These are phyloP conservation scores for Campoplex capitator DNA, from an alignment of 2,888 invertebrate genomes.

Conservation along the genomic window DNA sequence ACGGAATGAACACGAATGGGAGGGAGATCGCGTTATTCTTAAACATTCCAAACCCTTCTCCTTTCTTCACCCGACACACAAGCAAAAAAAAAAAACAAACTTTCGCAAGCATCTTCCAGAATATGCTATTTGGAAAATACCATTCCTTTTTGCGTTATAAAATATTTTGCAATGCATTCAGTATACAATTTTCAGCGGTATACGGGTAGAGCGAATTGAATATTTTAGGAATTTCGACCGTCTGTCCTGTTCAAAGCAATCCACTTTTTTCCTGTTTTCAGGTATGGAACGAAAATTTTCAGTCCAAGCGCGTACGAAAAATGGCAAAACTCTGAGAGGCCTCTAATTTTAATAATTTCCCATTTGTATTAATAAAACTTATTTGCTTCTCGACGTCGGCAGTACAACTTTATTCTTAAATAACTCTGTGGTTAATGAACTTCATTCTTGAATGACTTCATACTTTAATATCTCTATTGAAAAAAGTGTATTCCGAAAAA, in stretches of 20 bases:
- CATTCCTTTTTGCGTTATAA: background rate
- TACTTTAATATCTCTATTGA: no score
- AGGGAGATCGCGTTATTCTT: background rate
- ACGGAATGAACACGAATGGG: background rate
- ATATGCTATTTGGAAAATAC: background rate
- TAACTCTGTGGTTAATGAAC: no score
- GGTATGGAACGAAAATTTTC: background rate
- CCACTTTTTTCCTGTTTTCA: background rate
- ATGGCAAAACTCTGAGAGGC: background rate
- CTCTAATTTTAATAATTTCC: background rate
- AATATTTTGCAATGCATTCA: conserved; percentile 3
- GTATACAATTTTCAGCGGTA: background rate
- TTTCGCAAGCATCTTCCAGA: background rate
- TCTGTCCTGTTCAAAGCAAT: background rate
- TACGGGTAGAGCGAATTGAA: background rate
- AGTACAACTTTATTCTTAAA: no score
- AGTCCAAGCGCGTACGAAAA: background rate
- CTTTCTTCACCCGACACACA: background rate
- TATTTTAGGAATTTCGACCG: conserved; percentile 17
- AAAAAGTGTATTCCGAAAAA: no score
- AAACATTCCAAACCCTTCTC: background rate
- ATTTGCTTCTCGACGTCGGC: background rate
- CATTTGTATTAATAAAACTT: background rate
- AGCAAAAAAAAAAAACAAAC: background rate
- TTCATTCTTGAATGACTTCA: no score